Evolutionary conservation across 1,140 invertebrate genomes (phyloP).

Genomic region (Meloidogyne chitwoodi): DNA sequence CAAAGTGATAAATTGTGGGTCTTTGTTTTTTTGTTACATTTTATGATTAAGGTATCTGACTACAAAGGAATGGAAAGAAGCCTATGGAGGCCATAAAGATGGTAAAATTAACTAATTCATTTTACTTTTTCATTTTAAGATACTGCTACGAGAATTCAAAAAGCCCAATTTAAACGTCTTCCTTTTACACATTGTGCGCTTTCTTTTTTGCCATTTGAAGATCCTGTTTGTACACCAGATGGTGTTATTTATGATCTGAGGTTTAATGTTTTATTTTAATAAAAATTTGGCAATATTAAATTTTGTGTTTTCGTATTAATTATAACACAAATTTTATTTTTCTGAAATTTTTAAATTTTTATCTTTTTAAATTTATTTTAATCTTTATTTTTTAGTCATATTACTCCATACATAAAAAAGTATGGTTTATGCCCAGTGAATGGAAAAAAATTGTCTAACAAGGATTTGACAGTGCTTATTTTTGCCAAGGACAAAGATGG

Average conservation of each 20-base stretch:
- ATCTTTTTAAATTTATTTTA: not conserved
- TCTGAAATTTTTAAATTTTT: too few species aligned
- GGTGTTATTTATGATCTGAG: slow-evolving; percentile 83
- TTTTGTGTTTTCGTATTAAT: not conserved
- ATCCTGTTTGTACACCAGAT: slow-evolving; percentile 78
- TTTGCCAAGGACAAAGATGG: slow-evolving; percentile 81
- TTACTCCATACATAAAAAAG: slow-evolving; percentile 84
- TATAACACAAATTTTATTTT: not conserved
- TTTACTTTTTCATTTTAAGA: slow-evolving; percentile 36
- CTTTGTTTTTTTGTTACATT: slow-evolving; percentile 4
- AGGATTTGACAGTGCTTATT: slow-evolving; percentile 80
- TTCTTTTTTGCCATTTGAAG: slow-evolving; percentile 82
- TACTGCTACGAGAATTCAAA: slow-evolving; percentile 41
- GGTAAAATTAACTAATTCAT: slow-evolving; percentile 23
- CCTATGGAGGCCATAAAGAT: slow-evolving; percentile 58
- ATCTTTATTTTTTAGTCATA: slow-evolving; percentile 63
- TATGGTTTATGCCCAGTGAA: slow-evolving; percentile 89
- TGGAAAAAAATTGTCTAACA: slow-evolving; percentile 80
- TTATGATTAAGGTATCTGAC: slow-evolving; percentile 45
- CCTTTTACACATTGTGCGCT: slow-evolving; percentile 79
- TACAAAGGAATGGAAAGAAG: slow-evolving; percentile 56
- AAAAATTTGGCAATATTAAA: not conserved
- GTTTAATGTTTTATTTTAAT: slow-evolving; percentile 2
- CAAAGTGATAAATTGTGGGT: slow-evolving; percentile 55
- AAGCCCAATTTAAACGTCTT: slow-evolving; percentile 77